Conservation (phyloP, 2,113 vertebrate species). For the Columba livia region DNA sequence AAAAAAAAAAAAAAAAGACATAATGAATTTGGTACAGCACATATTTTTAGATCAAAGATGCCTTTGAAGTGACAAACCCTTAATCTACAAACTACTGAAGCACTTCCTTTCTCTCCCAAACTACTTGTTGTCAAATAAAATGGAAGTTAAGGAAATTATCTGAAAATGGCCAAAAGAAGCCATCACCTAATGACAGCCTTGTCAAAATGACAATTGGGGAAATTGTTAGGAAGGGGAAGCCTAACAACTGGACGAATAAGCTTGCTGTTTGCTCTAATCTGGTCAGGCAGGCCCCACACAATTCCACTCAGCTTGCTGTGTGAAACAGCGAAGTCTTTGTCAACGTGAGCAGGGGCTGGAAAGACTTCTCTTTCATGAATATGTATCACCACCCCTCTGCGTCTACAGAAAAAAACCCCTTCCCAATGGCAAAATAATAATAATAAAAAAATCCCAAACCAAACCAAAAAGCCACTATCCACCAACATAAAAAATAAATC, state of each 20-base stretch:
- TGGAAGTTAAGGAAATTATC: conserved; percentile 83
- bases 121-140: conserved; percentile 82
- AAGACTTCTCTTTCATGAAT: conserved; percentile 78
- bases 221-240: conserved; percentile 77
- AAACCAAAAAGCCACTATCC: background rate
- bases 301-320: conserved; percentile 74
- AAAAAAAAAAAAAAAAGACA: conserved; percentile 53
- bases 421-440: conserved; percentile 56
- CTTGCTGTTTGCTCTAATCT: conserved; percentile 77
- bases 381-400: conserved; percentile 71
- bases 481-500: background rate
- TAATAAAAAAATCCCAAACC: too few species aligned
- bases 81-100: conserved; percentile 76
- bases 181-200: conserved; percentile 82
- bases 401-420: conserved; percentile 61
- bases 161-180: conserved; percentile 81
- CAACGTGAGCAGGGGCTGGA: conserved; percentile 61
- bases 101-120: conserved; percentile 76
- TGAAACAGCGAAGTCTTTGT: conserved; percentile 83
- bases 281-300: conserved; percentile 72
- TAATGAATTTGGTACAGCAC: conserved; percentile 84
- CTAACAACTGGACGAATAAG: conserved; percentile 69
- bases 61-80: conserved; percentile 82
- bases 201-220: conserved; percentile 80
- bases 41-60: conserved; percentile 86